A percentile compares a stretch with the other conserved stretches of the same genome.
Conservation (phyloP, 1,140 invertebrate species). For the Zaprionus taronus region DNA sequence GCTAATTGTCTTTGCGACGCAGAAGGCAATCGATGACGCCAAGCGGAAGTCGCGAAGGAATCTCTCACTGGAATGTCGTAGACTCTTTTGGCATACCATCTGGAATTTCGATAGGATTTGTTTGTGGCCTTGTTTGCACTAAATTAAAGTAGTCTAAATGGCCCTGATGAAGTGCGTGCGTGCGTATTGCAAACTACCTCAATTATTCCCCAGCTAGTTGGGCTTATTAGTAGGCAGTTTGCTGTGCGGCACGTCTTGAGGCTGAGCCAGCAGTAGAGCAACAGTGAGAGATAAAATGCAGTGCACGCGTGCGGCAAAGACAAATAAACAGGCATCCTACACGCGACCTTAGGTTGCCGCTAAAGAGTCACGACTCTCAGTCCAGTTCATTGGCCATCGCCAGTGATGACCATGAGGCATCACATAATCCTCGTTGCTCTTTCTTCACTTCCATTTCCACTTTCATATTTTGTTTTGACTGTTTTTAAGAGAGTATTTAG, state of each 20-base stretch:
- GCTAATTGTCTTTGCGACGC: slow-evolving; percentile 45
- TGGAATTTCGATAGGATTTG: slow-evolving; percentile 14
- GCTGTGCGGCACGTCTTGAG: slow-evolving; percentile 11
- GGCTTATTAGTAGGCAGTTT: slow-evolving; percentile 29
- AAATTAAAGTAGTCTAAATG: slow-evolving; percentile 1
- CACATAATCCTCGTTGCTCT: slow-evolving; percentile 23
- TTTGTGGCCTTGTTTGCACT: slow-evolving; percentile 13
- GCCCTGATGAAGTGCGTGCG: slow-evolving; percentile 28
- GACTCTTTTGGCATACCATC: neutral
- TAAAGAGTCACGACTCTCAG: neutral
- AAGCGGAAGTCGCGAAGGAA: slow-evolving; percentile 59
- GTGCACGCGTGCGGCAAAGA: slow-evolving; percentile 28
- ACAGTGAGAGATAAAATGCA: slow-evolving; percentile 6
- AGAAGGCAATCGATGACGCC: slow-evolving; percentile 47
- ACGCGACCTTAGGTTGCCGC: slow-evolving; percentile 4
- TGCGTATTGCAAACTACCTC: slow-evolving; percentile 20
- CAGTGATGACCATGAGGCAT: slow-evolving; percentile 19
- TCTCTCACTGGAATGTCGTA: slow-evolving; percentile 16
- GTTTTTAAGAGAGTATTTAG: neutral
- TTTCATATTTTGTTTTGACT: neutral
- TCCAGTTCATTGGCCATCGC: slow-evolving; percentile 28
- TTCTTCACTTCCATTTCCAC: neutral
- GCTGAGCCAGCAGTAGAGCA: neutral
- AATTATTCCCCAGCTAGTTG: slow-evolving; percentile 37
- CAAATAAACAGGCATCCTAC: slow-evolving; percentile 28